Conservation (phyloP, 2,113 vertebrate species). For the Nothocercus nigrocapillus region DNA sequence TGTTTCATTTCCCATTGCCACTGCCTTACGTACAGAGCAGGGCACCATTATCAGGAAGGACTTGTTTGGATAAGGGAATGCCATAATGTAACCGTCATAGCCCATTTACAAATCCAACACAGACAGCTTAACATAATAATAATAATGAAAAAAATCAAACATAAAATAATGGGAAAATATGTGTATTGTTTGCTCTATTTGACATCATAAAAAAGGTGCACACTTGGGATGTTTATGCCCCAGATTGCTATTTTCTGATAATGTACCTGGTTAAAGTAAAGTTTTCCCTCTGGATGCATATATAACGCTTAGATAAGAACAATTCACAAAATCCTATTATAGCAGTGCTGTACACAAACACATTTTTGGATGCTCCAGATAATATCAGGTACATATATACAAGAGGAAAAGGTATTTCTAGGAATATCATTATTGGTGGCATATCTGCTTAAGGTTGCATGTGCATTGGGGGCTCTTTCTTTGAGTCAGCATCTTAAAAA, state of each 20-base stretch:
- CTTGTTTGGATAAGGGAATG: slow-evolving; percentile 21
- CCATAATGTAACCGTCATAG: slow-evolving; percentile 14
- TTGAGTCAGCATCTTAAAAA: background rate
- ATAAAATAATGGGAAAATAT: slow-evolving; percentile 66
- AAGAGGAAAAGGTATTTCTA: slow-evolving; percentile 48
- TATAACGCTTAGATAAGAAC: slow-evolving; percentile 56
- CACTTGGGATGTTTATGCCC: slow-evolving; percentile 42
- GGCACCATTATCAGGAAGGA: background rate
- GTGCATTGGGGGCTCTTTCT: background rate
- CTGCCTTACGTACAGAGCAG: background rate
- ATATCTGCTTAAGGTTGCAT: slow-evolving; percentile 47
- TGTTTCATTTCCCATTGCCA: background rate
- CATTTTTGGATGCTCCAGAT: slow-evolving; percentile 62
- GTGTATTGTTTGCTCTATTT: slow-evolving; percentile 66
- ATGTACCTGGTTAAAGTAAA: slow-evolving; percentile 67
- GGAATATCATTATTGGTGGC: slow-evolving; percentile 46
- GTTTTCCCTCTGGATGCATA: slow-evolving; percentile 72
- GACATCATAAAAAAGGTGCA: slow-evolving; percentile 59
- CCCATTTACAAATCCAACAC: slow-evolving; percentile 60
- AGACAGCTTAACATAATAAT: slow-evolving; percentile 41
- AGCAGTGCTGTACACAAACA: slow-evolving; percentile 38
- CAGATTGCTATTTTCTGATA: slow-evolving; percentile 70
- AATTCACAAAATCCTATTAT: slow-evolving; percentile 65
- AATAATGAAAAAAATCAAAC: slow-evolving; percentile 58
- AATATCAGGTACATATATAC: slow-evolving; percentile 62